Evolutionary conservation across 2,113 vertebrate genomes (phyloP).

Genomic region (Bagarius yarrelli): DNA sequence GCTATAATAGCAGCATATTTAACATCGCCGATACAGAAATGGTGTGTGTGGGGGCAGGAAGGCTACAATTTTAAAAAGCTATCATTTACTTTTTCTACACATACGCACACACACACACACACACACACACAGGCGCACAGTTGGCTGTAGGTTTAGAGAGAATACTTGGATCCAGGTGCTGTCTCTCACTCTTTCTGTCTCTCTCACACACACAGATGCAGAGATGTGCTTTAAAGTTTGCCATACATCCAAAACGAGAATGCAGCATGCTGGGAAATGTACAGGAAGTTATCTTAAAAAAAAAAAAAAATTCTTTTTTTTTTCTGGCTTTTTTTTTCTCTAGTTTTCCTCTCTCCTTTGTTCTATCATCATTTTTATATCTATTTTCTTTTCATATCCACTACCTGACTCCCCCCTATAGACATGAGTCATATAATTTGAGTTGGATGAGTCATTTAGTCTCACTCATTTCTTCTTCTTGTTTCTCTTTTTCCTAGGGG

Average conservation of each 20-base stretch:
- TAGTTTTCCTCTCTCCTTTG: background rate
- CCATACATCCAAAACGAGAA: slow-evolving; percentile 7
- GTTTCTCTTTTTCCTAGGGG: background rate
- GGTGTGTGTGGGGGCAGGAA: background rate
- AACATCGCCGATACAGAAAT: background rate
- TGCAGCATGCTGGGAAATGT: slow-evolving; percentile 23
- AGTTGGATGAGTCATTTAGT: slow-evolving; percentile 16
- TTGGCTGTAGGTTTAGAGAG: background rate
- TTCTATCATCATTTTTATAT: background rate
- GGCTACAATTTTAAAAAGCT: slow-evolving; percentile 14
- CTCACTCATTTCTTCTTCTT: background rate
- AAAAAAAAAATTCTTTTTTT: slow-evolving; percentile 7
- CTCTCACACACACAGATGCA: background rate
- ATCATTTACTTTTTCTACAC: slow-evolving; percentile 2
- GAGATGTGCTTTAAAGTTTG: slow-evolving; percentile 13
- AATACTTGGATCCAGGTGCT: background rate
- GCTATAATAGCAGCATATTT: slow-evolving; percentile 8
- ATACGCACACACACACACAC: background rate
- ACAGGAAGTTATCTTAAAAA: background rate
- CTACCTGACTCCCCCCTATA: background rate
- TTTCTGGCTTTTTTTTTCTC: background rate
- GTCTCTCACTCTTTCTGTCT: too few species aligned
- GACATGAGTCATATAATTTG: slow-evolving; percentile 36
- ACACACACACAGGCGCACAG: background rate
- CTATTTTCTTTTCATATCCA: background rate